A percentile compares a stretch with the other conserved stretches of the same genome.
phyloP scores from a whole-genome alignment of 2,888 invertebrate species.

The Pharmacophagus antenor region DNA sequence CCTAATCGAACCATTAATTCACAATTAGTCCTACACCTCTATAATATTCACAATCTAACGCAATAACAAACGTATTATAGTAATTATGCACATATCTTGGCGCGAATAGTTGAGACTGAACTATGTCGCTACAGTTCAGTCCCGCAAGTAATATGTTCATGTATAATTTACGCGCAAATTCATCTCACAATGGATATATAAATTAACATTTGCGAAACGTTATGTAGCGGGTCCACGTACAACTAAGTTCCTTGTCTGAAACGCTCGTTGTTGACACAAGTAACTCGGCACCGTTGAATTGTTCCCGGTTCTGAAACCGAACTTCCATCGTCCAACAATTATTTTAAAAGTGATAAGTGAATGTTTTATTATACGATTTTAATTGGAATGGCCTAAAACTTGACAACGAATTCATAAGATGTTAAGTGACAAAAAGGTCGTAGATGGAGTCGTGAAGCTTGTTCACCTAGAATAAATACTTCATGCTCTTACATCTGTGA shows the following conservation, averaged over 20 bases:
- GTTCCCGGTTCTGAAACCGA: not conserved
- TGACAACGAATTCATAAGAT: too few species aligned
- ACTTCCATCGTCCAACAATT: not conserved
- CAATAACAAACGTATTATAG: not conserved
- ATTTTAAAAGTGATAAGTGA: slow-evolving; percentile 5
- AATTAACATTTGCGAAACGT: slow-evolving; percentile 47
- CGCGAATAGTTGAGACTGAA: slow-evolving; percentile 16
- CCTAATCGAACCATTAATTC: too few species aligned
- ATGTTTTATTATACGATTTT: too few species aligned
- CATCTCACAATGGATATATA: slow-evolving; percentile 54
- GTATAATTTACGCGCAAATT: slow-evolving; percentile 61
- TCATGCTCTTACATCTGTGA: too few species aligned
- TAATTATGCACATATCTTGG: not conserved
- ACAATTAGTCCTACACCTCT: not conserved
- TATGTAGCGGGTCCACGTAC: slow-evolving; percentile 11
- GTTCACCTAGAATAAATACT: too few species aligned
- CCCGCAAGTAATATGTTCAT: slow-evolving; percentile 40
- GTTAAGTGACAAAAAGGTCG: too few species aligned
- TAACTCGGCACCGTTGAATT: slow-evolving; percentile 5
- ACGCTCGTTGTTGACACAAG: slow-evolving; percentile 18
- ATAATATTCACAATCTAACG: not conserved
- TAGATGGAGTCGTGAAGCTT: too few species aligned
- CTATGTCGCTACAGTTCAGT: slow-evolving; percentile 10
- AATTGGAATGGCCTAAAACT: too few species aligned
- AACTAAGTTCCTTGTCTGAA: slow-evolving; percentile 23